phyloP scores from a whole-genome alignment of 1,140 invertebrate species.

The Brachionus koreanus region DNA sequence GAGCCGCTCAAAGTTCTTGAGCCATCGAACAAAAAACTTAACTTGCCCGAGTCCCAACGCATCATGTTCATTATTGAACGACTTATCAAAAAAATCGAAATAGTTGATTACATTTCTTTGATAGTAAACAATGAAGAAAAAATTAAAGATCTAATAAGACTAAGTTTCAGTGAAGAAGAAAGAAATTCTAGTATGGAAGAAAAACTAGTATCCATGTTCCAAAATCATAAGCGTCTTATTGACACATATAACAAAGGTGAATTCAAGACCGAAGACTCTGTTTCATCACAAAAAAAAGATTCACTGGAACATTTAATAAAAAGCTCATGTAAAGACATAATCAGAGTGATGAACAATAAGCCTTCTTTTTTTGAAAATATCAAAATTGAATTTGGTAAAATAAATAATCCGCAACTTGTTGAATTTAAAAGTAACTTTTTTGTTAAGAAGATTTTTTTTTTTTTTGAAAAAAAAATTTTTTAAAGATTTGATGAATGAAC shows the following conservation, averaged over 20 bases:
- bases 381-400: conserved; percentile 18
- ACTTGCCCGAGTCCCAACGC: conserved; percentile 24
- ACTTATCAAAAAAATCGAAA: conserved; percentile 13
- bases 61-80: conserved; percentile 37
- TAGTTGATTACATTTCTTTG: background rate
- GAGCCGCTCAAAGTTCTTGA: conserved; percentile 30
- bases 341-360: background rate
- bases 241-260: conserved; percentile 29
- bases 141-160: background rate
- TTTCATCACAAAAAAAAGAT: conserved; percentile 19
- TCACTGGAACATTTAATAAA: conserved; percentile 17
- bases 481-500: conserved; percentile 17
- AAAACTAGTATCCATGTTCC: conserved; percentile 6
- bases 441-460: background rate
- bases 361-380: conserved; percentile 21
- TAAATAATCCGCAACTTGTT: background rate
- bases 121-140: background rate
- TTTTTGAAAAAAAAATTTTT: background rate
- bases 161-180: conserved; percentile 10
- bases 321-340: conserved; percentile 28
- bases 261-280: background rate
- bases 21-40: conserved; percentile 38
- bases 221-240: conserved; percentile 6
- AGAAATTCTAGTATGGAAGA: background rate
- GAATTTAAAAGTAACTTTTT: conserved; percentile 1